These are phyloP conservation scores for Pseudotriccus pelzelni DNA, from an alignment of 2,797 vertebrate species.

Conservation along the genomic window DNA sequence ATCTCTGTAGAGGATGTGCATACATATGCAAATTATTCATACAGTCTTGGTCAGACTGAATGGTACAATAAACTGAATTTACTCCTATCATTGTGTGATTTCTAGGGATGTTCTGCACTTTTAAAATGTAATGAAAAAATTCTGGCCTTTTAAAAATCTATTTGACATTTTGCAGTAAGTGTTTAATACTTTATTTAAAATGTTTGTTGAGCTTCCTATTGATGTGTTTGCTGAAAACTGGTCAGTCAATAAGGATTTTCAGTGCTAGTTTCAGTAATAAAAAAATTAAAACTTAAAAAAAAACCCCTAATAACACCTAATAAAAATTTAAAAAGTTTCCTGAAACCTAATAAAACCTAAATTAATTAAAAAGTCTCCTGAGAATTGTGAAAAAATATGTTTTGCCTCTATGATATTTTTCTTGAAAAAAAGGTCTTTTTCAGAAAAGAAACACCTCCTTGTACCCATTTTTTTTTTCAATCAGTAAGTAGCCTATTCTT, in stretches of 20 bases:
- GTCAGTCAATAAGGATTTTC: not conserved
- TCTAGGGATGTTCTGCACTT: not conserved
- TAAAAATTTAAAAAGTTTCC: not conserved
- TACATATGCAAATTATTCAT: not conserved
- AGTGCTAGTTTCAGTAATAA: not conserved
- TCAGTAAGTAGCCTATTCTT: not conserved
- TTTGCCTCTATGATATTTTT: not conserved
- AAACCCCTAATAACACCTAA: not conserved
- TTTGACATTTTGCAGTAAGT: constrained; percentile 12
- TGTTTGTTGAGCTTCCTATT: constrained; percentile 1
- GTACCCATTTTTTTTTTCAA: not conserved
- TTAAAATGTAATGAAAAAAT: constrained; percentile 2
- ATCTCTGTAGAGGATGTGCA: not conserved
- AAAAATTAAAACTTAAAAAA: not conserved
- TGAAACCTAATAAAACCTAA: not conserved
- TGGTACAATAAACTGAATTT: not conserved
- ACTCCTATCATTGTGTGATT: not conserved
- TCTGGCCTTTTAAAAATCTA: constrained; percentile 15
- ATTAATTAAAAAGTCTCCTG: not conserved
- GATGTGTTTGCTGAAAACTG: constrained; percentile 10
- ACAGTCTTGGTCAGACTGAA: not conserved
- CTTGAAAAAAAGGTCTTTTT: not conserved
- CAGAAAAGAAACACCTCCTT: not conserved
- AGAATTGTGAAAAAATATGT: not conserved
- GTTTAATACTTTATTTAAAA: constrained; percentile 23